Evolutionary conservation across 2,113 vertebrate genomes (phyloP).

Genomic region (Pipa parva): DNA sequence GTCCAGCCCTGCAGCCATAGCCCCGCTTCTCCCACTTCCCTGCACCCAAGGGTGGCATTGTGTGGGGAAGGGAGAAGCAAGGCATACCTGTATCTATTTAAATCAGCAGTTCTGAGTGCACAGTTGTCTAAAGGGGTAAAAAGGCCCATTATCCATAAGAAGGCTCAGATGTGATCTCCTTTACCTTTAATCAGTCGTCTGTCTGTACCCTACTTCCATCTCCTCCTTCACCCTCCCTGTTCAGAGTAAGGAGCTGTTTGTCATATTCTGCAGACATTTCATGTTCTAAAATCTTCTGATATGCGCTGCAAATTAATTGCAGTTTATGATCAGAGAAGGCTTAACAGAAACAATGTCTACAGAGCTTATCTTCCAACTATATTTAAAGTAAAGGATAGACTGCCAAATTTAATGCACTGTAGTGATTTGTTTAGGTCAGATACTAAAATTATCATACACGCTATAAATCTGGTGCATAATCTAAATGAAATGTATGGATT

Average conservation of each 20-base stretch:
- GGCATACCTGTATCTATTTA: no score
- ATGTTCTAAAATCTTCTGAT: slow-evolving; percentile 19
- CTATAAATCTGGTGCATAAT: not conserved
- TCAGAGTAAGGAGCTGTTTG: slow-evolving; percentile 23
- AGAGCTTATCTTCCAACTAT: not conserved
- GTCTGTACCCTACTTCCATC: slow-evolving; percentile 12
- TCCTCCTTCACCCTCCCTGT: slow-evolving; percentile 14
- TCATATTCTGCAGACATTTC: slow-evolving; percentile 16
- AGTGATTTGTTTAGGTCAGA: not conserved
- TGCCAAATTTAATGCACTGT: not conserved
- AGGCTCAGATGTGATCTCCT: no score
- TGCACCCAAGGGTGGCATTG: no score
- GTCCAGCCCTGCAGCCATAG: no score
- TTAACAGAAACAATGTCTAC: not conserved
- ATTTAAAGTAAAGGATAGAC: not conserved
- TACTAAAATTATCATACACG: not conserved
- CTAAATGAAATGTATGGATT: not conserved
- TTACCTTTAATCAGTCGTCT: not conserved
- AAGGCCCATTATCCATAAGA: no score
- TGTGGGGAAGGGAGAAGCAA: no score
- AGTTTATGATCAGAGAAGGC: slow-evolving; percentile 9
- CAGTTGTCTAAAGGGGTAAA: no score
- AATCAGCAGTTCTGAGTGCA: no score
- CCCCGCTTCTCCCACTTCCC: no score
- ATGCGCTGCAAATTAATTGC: slow-evolving; percentile 13